Conservation (phyloP, 1,140 invertebrate genomes). For the Lamellibrachia luymesi region DNA sequence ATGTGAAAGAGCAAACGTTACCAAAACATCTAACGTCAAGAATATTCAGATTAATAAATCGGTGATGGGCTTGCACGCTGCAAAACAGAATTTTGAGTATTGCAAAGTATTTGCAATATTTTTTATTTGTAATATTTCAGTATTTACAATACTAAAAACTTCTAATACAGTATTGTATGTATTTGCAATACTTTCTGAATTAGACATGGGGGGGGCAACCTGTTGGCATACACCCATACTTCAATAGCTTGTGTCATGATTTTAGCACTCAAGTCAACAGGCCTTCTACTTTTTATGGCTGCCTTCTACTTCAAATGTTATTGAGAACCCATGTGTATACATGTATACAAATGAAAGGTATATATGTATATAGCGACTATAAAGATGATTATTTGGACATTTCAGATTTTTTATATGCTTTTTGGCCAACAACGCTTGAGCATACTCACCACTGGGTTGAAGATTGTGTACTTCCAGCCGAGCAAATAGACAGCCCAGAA, state of each 20-base stretch:
- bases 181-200: not conserved
- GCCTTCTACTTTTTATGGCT: no score
- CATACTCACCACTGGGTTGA: constrained; percentile 36
- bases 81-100: not conserved
- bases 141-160: no score
- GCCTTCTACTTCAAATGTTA: no score
- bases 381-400: not conserved
- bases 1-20: not conserved
- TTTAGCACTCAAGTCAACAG: no score
- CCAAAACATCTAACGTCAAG: not conserved
- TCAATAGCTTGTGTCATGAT: no score
- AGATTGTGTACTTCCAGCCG: constrained; percentile 29
- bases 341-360: no score
- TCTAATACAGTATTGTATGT: not conserved
- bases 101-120: not conserved
- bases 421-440: not conserved
- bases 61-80: not conserved
- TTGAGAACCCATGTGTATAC: no score
- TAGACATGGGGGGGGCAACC: no score
- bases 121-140: not conserved
- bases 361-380: no score
- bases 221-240: no score
- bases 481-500: constrained; percentile 26
- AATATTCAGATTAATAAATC: no score
- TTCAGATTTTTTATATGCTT: not conserved